Conservation (phyloP, 2,113 vertebrate genomes). For the Catharus bicknelli region DNA sequence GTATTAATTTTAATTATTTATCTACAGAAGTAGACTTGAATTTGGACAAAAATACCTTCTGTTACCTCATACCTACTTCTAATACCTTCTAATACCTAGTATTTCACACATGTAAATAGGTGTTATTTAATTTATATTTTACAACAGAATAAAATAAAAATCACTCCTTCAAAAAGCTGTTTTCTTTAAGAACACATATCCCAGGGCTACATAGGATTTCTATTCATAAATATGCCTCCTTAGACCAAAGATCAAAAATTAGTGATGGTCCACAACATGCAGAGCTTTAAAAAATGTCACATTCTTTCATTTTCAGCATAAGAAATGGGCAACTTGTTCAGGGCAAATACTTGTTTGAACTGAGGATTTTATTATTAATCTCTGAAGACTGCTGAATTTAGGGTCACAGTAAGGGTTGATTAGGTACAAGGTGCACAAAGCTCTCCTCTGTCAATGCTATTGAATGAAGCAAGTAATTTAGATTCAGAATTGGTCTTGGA, state of each 20-base stretch:
- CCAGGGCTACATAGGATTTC: slow-evolving; percentile 36
- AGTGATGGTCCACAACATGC: slow-evolving; percentile 86
- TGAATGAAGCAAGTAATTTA: slow-evolving; percentile 99
- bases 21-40: background rate
- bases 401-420: slow-evolving; percentile 99
- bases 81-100: too few species aligned
- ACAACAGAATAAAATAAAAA: slow-evolving; percentile 46
- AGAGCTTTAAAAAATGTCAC: slow-evolving; percentile 88
- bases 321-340: slow-evolving; percentile 96
- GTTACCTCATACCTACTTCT: too few species aligned
- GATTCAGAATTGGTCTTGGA: slow-evolving; percentile 99
- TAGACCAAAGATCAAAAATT: slow-evolving; percentile 93
- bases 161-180: background rate
- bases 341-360: slow-evolving; percentile 99
- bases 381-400: slow-evolving; percentile 94
- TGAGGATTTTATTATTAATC: slow-evolving; percentile 99
- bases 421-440: slow-evolving; percentile 99
- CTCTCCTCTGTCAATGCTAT: slow-evolving; percentile 97
- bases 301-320: slow-evolving; percentile 96
- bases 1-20: background rate
- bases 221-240: slow-evolving; percentile 75
- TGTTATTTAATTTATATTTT: background rate
- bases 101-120: background rate
- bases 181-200: slow-evolving; percentile 29
- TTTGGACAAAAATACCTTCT: background rate